Conservation (phyloP, 1,140 invertebrate genomes). For the Tribolium madens region DNA sequence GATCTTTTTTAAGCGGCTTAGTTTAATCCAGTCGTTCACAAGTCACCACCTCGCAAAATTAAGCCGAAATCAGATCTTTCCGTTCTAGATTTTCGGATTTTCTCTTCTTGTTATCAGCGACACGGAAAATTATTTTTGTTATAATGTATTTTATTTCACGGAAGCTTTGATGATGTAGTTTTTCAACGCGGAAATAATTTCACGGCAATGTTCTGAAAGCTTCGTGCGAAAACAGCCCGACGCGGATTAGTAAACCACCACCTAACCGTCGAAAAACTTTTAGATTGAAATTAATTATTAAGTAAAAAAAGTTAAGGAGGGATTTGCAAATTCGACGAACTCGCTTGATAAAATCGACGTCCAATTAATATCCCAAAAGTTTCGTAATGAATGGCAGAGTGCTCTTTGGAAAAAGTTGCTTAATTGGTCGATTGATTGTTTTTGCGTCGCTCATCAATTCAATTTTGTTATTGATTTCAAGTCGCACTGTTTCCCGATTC, state of each 20-base stretch:
- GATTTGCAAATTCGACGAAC: slow-evolving; percentile 5
- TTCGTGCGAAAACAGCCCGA: slow-evolving; percentile 5
- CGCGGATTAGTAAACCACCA: slow-evolving; percentile 11
- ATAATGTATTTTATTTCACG: slow-evolving; percentile 42
- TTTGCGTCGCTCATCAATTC: slow-evolving; percentile 19
- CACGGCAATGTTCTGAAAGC: slow-evolving; percentile 23
- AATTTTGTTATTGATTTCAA: slow-evolving; percentile 26
- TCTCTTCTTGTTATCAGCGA: slow-evolving; percentile 36
- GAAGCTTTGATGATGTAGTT: slow-evolving; percentile 36
- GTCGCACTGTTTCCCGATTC: slow-evolving; percentile 22
- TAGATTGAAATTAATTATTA: slow-evolving; percentile 27
- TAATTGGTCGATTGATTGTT: slow-evolving; percentile 39
- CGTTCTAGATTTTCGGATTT: slow-evolving; percentile 36
- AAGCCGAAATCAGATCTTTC: slow-evolving; percentile 54
- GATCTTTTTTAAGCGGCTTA: slow-evolving; percentile 52
- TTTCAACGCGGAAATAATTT: slow-evolving; percentile 30
- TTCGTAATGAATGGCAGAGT: slow-evolving; percentile 28
- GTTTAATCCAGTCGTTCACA: slow-evolving; percentile 55
- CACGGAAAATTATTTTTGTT: slow-evolving; percentile 43
- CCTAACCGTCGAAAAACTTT: slow-evolving; percentile 10
- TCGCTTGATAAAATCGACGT: slow-evolving; percentile 29
- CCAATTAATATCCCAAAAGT: slow-evolving; percentile 29
- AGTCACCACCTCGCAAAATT: slow-evolving; percentile 56
- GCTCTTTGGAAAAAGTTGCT: slow-evolving; percentile 22
- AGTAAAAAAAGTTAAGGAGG: slow-evolving; percentile 2